Evolutionary conservation across 2,113 vertebrate species (phyloP).

Genomic region (Thryonomys swinderianus): DNA sequence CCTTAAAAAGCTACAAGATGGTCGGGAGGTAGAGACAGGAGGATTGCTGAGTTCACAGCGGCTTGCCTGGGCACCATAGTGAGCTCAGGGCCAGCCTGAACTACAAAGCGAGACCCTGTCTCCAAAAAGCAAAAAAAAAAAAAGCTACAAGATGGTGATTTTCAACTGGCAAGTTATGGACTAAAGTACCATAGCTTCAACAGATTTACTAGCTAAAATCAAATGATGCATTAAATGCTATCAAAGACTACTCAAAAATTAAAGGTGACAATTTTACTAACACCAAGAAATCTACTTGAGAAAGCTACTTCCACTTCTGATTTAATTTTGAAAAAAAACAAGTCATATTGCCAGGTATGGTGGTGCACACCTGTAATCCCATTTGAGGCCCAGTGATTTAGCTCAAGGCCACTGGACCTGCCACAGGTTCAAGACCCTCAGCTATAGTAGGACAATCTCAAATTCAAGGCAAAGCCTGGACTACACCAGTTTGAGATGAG

Average conservation of each 20-base stretch:
- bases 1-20: conserved; percentile 52
- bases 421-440: too few species aligned
- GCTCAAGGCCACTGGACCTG: too few species aligned
- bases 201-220: conserved; percentile 27
- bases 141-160: conserved; percentile 34
- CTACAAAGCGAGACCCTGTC: too few species aligned
- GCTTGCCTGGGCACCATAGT: too few species aligned
- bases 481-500: not conserved
- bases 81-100: too few species aligned
- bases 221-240: conserved; percentile 7
- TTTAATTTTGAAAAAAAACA: conserved; percentile 6
- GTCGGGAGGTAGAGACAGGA: too few species aligned
- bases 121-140: too few species aligned
- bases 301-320: not conserved
- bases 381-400: not conserved
- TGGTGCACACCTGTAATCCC: not conserved
- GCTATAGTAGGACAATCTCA: not conserved
- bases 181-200: not conserved
- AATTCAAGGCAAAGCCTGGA: not conserved
- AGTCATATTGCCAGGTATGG: not conserved
- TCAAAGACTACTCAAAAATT: not conserved
- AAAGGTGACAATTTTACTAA: conserved; percentile 52
- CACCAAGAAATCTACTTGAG: conserved; percentile 27
- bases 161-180: conserved; percentile 6
- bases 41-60: too few species aligned